Base-by-base conservation (phyloP, 2,888 invertebrate species). In the Campoplex capitator region DNA sequence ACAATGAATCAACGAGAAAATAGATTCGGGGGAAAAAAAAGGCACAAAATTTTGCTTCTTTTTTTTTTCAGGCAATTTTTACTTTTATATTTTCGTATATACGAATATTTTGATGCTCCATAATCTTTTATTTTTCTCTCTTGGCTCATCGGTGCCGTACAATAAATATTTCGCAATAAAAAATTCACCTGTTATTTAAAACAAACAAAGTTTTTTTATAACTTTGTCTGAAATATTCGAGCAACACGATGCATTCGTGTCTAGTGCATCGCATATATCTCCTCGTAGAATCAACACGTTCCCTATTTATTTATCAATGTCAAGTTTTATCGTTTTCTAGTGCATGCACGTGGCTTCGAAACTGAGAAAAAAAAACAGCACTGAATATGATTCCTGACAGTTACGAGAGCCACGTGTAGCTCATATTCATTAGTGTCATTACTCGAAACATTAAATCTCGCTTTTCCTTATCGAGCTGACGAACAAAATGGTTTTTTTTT, bases 341-440 rank as follows among this genome's bases (percentile, higher is more conserved):
- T 65, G 62, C 76, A 77, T 65, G 62, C 76, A 77, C 76, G 76
- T 83, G 83, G 70, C 70, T 45, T 32, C 42, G 35, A 38, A 58
- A 51, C 58, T n/a, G 68, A 23, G 23, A 23, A 23, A 23, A 23
- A 42, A 23, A 54, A 68, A 51, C 67, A 78, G 38, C 68, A 13
- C 11, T 28, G 38, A 23, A 68, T 68, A 70, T 62, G 48, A n/a
- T 75, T 75, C 32, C n/a, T 8, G 45, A 62, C 71, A 18, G 16
- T 56, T 73, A 77, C 65, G 80, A 65, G 48, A 45, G 54, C 67
- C 83, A 76, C 35, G 76, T 83, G 76, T 70, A 62, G 45, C 7
- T 38, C 45, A 62, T 76, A n/a, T 38, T 45, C 62, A 48, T 76
- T 6, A 28, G 16, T 51, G 35, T 18, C 28, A 16, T 18, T 73